Base-by-base conservation (phyloP, 2,888 invertebrate genomes). In the Cephalotes varians region DNA sequence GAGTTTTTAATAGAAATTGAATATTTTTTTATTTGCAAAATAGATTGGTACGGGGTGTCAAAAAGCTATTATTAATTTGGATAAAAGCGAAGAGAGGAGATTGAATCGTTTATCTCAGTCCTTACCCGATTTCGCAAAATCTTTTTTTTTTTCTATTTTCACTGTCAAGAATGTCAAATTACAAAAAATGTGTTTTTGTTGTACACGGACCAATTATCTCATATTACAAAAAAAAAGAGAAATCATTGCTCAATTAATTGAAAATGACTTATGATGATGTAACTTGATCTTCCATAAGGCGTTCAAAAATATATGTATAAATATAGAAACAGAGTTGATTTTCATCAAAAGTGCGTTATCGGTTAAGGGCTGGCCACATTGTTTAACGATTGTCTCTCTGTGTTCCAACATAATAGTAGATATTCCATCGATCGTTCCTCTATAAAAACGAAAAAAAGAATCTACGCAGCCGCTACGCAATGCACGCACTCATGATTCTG, bases 321-420 rank as follows among this genome's bases (percentile, higher is more conserved):
- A 64, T 54, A 31, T 69, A 77, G 54, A 77, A 67, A 77, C n/a
- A 31, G 25, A 5, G 15, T 25, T 40, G 1, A 51, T 77, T 69
- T 69, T n/a, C 37, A 7, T 34, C n/a, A 47, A 47, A 40, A 65
- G 65, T 58, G n/a, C 34, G 28, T 37, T 65, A 79, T 82, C 85
- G 84, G 88, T 86, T 58, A 60, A 82, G 90, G 81, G 81, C 84
- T 73, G 85, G 72, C 73, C 37, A 72, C 74, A 80, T 88, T 86
- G 83, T 90, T 89, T 90, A 89, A 90, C 85, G 81, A 89, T 89
- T 88, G 87, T 89, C 89, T 89, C 88, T 89, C 87, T 90, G 86
- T 90, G 89, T 89, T 89, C 90, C 88, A 84, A 77, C 73, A 80
- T 76, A 85, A 51, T 85, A 80, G 47, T 84, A 87, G 83, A 81